Percentiles rank a stretch among this genome's conserved stretches.
These are phyloP conservation scores for Brachionus manjavacas DNA, from an alignment of 1,140 invertebrate species.

Conservation along the genomic window DNA sequence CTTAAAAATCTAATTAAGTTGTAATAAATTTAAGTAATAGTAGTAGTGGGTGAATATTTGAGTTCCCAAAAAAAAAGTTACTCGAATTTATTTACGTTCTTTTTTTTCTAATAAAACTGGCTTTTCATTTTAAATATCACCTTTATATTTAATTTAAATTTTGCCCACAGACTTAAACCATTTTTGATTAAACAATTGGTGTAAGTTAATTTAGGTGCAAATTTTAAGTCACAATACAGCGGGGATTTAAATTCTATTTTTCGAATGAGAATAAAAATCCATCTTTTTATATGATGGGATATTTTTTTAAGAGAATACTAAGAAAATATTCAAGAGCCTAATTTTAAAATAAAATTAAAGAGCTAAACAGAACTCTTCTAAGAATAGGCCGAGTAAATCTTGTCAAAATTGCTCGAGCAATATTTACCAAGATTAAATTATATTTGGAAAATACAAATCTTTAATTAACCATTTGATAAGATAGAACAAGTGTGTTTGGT, in stretches of 20 bases:
- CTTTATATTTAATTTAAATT: conserved; percentile 15
- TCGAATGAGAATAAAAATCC: background rate
- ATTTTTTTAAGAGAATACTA: conserved; percentile 5
- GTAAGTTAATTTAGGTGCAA: background rate
- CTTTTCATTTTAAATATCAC: background rate
- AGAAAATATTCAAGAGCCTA: background rate
- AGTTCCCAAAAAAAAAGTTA: background rate
- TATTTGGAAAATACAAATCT: background rate
- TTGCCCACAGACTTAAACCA: background rate
- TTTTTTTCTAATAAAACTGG: background rate
- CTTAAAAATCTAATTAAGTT: conserved; percentile 1
- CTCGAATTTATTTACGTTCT: background rate
- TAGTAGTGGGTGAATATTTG: background rate
- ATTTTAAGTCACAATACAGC: background rate
- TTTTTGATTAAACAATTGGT: background rate
- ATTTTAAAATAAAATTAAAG: conserved; percentile 18
- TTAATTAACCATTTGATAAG: conserved; percentile 22
- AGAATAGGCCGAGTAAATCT: background rate
- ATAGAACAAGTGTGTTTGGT: background rate
- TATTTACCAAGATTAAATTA: conserved; percentile 31
- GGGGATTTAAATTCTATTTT: background rate
- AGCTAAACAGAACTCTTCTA: conserved; percentile 16
- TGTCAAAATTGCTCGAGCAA: background rate
- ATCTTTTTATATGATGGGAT: background rate
- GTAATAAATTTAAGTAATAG: background rate